Base-by-base conservation (phyloP, 2,113 vertebrate species). In the Poeciliopsis retropinna region DNA sequence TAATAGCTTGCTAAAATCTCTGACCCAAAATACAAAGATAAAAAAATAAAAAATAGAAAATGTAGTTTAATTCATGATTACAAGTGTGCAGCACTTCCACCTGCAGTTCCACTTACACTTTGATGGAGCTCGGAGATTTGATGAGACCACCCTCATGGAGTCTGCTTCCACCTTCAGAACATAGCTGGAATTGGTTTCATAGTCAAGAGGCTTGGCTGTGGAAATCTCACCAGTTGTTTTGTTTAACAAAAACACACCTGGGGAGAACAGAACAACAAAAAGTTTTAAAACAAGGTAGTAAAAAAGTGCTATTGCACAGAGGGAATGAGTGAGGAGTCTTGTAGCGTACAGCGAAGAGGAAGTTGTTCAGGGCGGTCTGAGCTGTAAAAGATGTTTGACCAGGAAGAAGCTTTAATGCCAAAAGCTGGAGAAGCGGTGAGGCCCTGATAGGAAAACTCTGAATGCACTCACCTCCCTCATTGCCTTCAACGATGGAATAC, bases 401-500 rank as follows among this genome's bases (percentile, higher is more conserved):
- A 34, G 61, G 27, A 71, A 37, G 6, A 68, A 37, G 39, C 14
- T 70, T 72, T 32, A 29, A 70, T 13, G 3, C n/a, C 30, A 65
- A 5, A 62, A 64, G 31, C 62, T 19, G n/a, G 63, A 28, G 73
- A 54, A 51, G 8, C 27, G 29, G 19, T 57, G 3, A 70, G 64
- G 34, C 19, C 3, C 9, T 34, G 67, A 32, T 61, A 60, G 57
- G n/a, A n/a, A 25, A 11, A n/a, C 62, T 70, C 30, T 2, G 47
- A 47, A 63, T 28, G 6, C 2, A 70, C 92, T 95, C 86, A 98
- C 98, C 97, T 64, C 96, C 95, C 75, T 97, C 94, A 65, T 99
- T 98, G 84, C 98, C 98, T 29, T 96, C 89, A 34, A 96, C 94
- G 77, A 99, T 96, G 37, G 97, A 97, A 90, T 99, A 99, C 2